These are phyloP conservation scores for Henicopernis longicauda DNA, from an alignment of 2,113 vertebrate genomes.

Conservation along the genomic window DNA sequence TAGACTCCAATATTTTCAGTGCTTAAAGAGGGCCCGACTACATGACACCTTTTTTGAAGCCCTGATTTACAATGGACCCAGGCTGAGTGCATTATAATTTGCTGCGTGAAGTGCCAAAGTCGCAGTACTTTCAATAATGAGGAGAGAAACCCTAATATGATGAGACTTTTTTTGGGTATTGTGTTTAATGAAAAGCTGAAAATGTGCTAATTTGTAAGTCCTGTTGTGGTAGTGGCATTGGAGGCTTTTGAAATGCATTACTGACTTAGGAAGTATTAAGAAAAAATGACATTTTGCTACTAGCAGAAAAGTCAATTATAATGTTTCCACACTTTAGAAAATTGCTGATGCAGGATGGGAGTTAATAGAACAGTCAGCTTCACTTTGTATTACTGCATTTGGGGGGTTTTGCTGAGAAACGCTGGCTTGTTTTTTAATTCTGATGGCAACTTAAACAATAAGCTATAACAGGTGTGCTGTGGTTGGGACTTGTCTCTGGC, in stretches of 20 bases:
- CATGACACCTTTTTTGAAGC: constrained; percentile 63
- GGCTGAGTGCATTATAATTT: constrained; percentile 73
- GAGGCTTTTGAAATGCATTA: constrained; percentile 62
- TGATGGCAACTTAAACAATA: neutral
- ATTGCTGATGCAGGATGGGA: constrained; percentile 62
- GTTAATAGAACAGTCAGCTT: constrained; percentile 68
- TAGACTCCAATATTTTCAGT: constrained; percentile 63
- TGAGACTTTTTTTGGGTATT: constrained; percentile 52
- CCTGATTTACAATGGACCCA: constrained; percentile 69
- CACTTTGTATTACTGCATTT: constrained; percentile 47
- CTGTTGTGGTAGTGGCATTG: constrained; percentile 62
- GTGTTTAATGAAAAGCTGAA: constrained; percentile 66
- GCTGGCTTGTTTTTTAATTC: neutral
- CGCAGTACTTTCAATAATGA: constrained; percentile 55
- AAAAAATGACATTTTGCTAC: constrained; percentile 48
- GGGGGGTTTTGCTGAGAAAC: neutral
- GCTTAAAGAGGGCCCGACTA: constrained; percentile 63
- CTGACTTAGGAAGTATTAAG: constrained; percentile 50
- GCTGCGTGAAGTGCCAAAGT: constrained; percentile 63
- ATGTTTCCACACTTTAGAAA: constrained; percentile 57
- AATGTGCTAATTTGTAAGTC: constrained; percentile 61
- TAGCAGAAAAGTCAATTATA: constrained; percentile 63
- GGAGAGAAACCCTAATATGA: constrained; percentile 57
- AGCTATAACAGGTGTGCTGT: neutral
- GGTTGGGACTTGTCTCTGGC: neutral